Evolutionary conservation across 2,797 vertebrate species (phyloP), one percentile per base, ranked within the genome.

Genomic region (Hyperoplus immaculatus): DNA sequence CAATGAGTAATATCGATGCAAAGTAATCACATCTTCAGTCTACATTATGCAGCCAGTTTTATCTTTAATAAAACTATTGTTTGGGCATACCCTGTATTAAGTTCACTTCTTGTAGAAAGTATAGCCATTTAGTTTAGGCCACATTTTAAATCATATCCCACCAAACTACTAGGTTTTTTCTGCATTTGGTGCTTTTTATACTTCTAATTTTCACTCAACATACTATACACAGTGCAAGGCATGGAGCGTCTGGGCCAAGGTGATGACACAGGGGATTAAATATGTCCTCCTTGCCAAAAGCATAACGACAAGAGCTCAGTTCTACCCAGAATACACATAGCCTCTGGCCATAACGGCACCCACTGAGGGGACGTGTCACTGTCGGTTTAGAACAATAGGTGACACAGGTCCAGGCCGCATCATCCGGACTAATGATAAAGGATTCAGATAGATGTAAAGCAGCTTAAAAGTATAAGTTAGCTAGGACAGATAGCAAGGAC

Each of bases 401-500:
- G 75, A 75, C 66, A 75, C 66, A 74, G 45, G 21, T 29, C 56
- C 42, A 69, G 49, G n/a, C 14, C 47, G 11, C 41, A 10, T 55
- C 61, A 78, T 83, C 73, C 60, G 29, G 8, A 54, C 80, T 38
- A 63, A 58, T 51, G 29, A 7, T 61, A 13, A 47, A 55, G 45
- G 56, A 70, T 54, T 72, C 41, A 56, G 55, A 56, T 7, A 63
- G 65, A 74, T 72, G 54, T 59, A 49, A 80, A 71, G 58, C 74
- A 82, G 67, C 77, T 77, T 69, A 63, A 50, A 63, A 51, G 56
- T 60, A 50, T 60, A 36, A 60, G 75, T 42, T 58, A 73, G 69
- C 42, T 67, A 42, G 77, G 63, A 50, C 69, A 68, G 75, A 87
- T 81, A 85, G 29, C 42, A 64, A 42, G 77, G 63, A 47, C 69